A percentile compares a stretch with the other conserved stretches of the same genome.
These are phyloP conservation scores for Brachionus calyciflorus DNA, from an alignment of 1,140 invertebrate species.

Conservation along the genomic window DNA sequence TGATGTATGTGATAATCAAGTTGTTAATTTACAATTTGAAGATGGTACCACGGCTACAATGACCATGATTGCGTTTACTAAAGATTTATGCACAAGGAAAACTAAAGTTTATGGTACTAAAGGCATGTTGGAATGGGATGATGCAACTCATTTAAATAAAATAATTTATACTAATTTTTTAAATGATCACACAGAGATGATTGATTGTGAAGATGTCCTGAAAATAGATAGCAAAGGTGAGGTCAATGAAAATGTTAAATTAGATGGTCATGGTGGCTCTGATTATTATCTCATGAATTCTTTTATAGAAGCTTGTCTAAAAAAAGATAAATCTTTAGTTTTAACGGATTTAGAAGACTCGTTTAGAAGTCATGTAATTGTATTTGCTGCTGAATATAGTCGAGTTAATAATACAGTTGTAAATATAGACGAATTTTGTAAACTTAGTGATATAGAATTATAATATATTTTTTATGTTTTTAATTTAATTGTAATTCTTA, in stretches of 20 bases:
- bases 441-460: background rate
- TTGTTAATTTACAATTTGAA: slow-evolving; percentile 62
- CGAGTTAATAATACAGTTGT: slow-evolving; percentile 54
- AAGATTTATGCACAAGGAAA: slow-evolving; percentile 57
- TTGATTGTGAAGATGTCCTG: slow-evolving; percentile 48
- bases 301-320: slow-evolving; percentile 56
- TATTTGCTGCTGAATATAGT: slow-evolving; percentile 57
- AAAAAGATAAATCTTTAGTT: slow-evolving; percentile 48
- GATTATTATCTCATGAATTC: slow-evolving; percentile 57
- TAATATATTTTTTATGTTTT: too few species aligned
- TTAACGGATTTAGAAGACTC: slow-evolving; percentile 55
- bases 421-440: slow-evolving; percentile 47
- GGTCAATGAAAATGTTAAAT: slow-evolving; percentile 4
- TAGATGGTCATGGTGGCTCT: slow-evolving; percentile 58
- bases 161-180: slow-evolving; percentile 51
- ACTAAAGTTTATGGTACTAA: slow-evolving; percentile 50
- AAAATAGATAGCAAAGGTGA: background rate
- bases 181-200: slow-evolving; percentile 46
- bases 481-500: too few species aligned
- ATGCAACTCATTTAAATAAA: slow-evolving; percentile 49
- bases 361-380: slow-evolving; percentile 54
- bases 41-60: slow-evolving; percentile 60
- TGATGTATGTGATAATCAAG: slow-evolving; percentile 61
- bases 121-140: slow-evolving; percentile 51
- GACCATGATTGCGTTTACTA: slow-evolving; percentile 62